phyloP scores from a whole-genome alignment of 2,797 vertebrate species.

The Arvicola amphibius region DNA sequence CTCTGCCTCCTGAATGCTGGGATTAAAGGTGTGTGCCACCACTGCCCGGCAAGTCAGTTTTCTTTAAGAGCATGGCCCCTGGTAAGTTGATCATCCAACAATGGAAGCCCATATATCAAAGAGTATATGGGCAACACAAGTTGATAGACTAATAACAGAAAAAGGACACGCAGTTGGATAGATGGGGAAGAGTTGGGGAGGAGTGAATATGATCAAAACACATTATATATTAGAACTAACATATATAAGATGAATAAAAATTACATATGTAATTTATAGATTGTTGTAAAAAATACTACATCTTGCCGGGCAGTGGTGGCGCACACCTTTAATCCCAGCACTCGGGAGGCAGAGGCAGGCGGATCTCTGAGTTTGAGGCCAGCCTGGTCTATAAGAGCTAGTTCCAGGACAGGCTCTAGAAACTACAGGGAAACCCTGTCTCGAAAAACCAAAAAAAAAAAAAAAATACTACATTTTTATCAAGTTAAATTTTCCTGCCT shows the following conservation, averaged over 20 bases:
- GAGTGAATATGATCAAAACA: not conserved
- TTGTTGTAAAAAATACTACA: not conserved
- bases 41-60: not conserved
- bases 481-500: slow-evolving; percentile 16
- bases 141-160: not conserved
- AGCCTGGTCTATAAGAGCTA: too few relatives aligned
- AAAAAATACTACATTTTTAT: slow-evolving; percentile 27
- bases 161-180: not conserved
- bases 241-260: not conserved
- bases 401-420: too few relatives aligned
- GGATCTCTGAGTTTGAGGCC: too few relatives aligned
- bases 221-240: not conserved
- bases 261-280: slow-evolving; percentile 11
- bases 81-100: not conserved
- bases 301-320: too few relatives aligned
- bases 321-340: too few relatives aligned
- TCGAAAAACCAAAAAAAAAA: too few relatives aligned
- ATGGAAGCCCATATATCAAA: not conserved
- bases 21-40: too few relatives aligned
- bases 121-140: too few relatives aligned
- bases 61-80: not conserved
- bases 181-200: not conserved
- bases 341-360: too few relatives aligned
- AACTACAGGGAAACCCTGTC: too few relatives aligned
- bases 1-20: too few relatives aligned